Evolutionary conservation across 2,113 vertebrate genomes (phyloP), one percentile per base, ranked within the genome.

Genomic region (Alligator sinensis): DNA sequence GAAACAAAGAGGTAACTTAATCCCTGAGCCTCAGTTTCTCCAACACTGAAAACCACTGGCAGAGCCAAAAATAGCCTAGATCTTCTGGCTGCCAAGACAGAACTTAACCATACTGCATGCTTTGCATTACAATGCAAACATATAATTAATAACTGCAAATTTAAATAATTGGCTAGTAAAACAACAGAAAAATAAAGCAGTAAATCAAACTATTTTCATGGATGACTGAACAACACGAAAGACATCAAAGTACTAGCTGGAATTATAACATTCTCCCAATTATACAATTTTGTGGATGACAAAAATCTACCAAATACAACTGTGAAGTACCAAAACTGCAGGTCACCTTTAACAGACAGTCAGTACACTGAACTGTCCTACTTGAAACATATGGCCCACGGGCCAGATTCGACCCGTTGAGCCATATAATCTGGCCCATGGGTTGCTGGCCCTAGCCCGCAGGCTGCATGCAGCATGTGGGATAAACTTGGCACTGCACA

Each of bases 1-100:
- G 54, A 76, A 66, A 10, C 0, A 0, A 80, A 6, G 3, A 64
- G 30, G 17, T 57, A 17, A 66, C 11, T 5, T 82, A 17, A 13
- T 59, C 18, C 55, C 54, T 30, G 7, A 3, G 6, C 13, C 90
- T 79, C 24, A 68, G 54, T 10, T 85, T 81, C 16, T 15, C 14
- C 58, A 55, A 2, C 27, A 19, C 0, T 28, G 16, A 8, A 17
- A 11, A 4, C 30, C 9, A 17, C 1, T 5, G 10, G 30, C 2
- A 19, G 25, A 16, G 66, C 11, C 14, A 68, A 0, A 2, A 72
- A 28, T 0, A 38, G 72, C 66, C 8, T n/a, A 4, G 1, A 9
- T 28, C 64, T 90, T 28, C 15, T 61, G 11, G 47, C 34, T 72
- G 30, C 5, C 34, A 47, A 6, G 11, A 24, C 4, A 85, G 54